Base-by-base conservation (phyloP, 2,797 vertebrate genomes). In the Avahi laniger region DNA sequence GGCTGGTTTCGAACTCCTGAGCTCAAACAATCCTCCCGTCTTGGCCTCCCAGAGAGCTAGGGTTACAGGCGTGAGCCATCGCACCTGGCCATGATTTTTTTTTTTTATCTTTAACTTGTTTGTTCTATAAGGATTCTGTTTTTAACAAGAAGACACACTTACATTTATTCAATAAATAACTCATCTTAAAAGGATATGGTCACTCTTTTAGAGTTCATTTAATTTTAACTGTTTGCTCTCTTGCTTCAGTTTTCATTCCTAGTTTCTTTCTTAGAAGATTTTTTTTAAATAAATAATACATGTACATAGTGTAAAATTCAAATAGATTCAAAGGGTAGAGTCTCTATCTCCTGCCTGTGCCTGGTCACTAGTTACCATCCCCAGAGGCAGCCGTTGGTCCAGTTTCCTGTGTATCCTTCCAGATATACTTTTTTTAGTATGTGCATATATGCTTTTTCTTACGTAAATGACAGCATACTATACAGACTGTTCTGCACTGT, bases 141-240 rank as follows among this genome's bases (percentile, higher is more conserved):
- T 82, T 5, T 79, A 80, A 87, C 2, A 88, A 63, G 70, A 78
- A 85, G 22, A 84, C 38, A 70, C 3, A n/a, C 8, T 35, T 79
- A 54, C 6, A 83, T 24, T 82, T 84, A 89, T 7, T 72, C 43
- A 97, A 69, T 69, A 83, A 89, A 67, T 54, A 54, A 83, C 57
- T 46, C 28, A 70, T 82, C 28, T 59, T 95, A 57, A 91, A 61
- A 73, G 50, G 59, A 84, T 22, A 72, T 7, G 35, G 46, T 6
- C 59, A 67, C 52, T 90, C 52, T 78, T 48, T 54, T 63, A 79
- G 50, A 59, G 35, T 1, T 46, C n/a, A 72, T 81, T 92, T 90
- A 65, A 85, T 81, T 93, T 90, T 84, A 94, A 78, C 41, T 82
- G 46, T 81, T 79, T 85, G 8, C 61, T 85, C 26, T 92, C 54